phyloP scores from a whole-genome alignment of 2,797 vertebrate species.

The Lacerta viridis region DNA sequence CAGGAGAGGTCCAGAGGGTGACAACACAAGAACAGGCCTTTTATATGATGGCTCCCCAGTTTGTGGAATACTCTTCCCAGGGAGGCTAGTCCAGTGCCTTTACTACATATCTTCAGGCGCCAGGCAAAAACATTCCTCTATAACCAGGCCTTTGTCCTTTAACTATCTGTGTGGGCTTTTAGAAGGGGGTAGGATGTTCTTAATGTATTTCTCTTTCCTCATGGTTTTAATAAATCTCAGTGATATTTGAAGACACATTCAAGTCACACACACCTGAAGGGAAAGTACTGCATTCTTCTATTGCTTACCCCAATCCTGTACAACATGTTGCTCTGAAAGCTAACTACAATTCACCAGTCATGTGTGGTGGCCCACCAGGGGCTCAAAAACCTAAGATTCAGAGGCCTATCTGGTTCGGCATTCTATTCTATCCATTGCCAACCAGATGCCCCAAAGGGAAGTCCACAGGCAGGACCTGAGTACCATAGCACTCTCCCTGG shows the following conservation, averaged over 20 bases:
- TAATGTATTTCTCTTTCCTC: too few species aligned
- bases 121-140: too few species aligned
- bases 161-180: too few species aligned
- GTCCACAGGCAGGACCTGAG: not conserved
- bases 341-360: not conserved
- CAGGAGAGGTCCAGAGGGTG: not conserved
- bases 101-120: too few species aligned
- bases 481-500: too few species aligned
- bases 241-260: not conserved
- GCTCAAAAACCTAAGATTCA: not conserved
- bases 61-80: too few species aligned
- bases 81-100: too few species aligned
- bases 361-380: not conserved
- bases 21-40: too few species aligned
- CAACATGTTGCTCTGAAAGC: not conserved
- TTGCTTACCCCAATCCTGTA: not conserved
- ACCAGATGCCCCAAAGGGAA: not conserved
- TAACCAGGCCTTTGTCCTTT: too few species aligned
- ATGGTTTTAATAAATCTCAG: too few species aligned
- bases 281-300: not conserved
- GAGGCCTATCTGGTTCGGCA: not conserved
- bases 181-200: too few species aligned
- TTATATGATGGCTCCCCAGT: too few species aligned
- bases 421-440: not conserved
- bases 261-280: not conserved